Conservation (phyloP, 2,113 vertebrate species). For the Sinosuthora webbiana region DNA sequence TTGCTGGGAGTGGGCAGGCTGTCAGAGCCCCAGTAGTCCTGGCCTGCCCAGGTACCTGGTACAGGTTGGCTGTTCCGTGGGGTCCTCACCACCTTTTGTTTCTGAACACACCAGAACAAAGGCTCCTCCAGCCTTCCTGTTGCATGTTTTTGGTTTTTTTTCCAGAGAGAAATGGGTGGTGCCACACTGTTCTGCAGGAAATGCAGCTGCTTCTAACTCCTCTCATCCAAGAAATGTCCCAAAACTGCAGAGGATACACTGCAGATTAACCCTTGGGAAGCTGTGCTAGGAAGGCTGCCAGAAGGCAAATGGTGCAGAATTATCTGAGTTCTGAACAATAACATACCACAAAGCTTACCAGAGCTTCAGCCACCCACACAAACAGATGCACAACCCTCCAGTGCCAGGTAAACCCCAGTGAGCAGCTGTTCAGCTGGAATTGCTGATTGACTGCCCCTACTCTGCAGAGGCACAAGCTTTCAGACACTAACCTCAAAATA, state of each 20-base stretch:
- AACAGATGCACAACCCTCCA: not conserved
- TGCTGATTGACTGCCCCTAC: fast-evolving
- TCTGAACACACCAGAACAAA: not conserved
- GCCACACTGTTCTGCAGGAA: not conserved
- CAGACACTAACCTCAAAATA: not conserved
- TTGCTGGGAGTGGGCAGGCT: not conserved
- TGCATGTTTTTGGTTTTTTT: not conserved
- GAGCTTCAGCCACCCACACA: not conserved
- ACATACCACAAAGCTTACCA: not conserved
- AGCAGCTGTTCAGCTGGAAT: not conserved
- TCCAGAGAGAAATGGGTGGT: not conserved
- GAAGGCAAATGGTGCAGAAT: not conserved
- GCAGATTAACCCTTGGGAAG: not conserved
- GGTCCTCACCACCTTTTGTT: not conserved
- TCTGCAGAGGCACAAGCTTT: not conserved
- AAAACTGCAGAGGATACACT: not conserved
- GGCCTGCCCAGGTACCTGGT: not conserved
- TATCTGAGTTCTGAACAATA: not conserved
- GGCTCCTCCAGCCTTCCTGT: not conserved
- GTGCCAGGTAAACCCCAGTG: not conserved
- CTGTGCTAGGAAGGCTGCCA: not conserved
- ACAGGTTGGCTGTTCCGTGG: not conserved
- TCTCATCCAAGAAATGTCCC: not conserved
- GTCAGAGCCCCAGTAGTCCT: not conserved
- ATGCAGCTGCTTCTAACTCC: not conserved